Base-by-base conservation (phyloP, 2,888 invertebrate species). In the Teinopalpus imperialis region DNA sequence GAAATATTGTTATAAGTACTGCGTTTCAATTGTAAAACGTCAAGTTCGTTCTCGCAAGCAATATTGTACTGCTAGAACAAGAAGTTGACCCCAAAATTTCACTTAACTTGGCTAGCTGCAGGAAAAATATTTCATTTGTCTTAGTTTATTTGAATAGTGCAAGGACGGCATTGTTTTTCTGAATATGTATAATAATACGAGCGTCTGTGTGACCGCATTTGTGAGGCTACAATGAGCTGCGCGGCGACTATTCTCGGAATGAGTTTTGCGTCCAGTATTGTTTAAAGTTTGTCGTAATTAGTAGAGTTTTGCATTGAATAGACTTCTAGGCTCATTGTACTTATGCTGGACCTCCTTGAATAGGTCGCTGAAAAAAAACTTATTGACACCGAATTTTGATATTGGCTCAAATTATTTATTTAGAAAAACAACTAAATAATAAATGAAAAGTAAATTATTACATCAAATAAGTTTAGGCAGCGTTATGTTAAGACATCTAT, bases 251-350 rank as follows among this genome's bases (percentile, higher is more conserved):
- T 80, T 76, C 82, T 74, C 73, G 74, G 81, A 81, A 82, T 81
- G 83, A 86, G 83, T 83, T 86, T 82, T 71, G 74, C 74, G 83
- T 85, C 85, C 83, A 85, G 83, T 83, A 87, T 87, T 87, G 86
- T 87, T 87, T 80, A 83, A 86, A 87, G 83, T 86, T 87, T 80
- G 85, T 81, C 79, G 82, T 87, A 87, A 87, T 87, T 87, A 87
- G 85, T 82, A 76, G 74, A 82, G 81, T 81, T 83, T 72, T 69
- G 63, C 68, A 67, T 66, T 86, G 82, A 86, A 86, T 85, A 69
- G 78, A 80, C 76, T 78, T 70, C 75, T 78, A 73, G 78, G 73
- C 74, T 75, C 74, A 82, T 83, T 85, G 78, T 81, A 61, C 66
- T 68, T 69, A 66, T 56, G 52, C 52, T 39, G 35, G 23, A 46